Percentiles rank a stretch among this genome's conserved stretches.
These are phyloP conservation scores for Meghimatium bilineatum DNA, from an alignment of 2,888 invertebrate genomes.

Conservation along the genomic window DNA sequence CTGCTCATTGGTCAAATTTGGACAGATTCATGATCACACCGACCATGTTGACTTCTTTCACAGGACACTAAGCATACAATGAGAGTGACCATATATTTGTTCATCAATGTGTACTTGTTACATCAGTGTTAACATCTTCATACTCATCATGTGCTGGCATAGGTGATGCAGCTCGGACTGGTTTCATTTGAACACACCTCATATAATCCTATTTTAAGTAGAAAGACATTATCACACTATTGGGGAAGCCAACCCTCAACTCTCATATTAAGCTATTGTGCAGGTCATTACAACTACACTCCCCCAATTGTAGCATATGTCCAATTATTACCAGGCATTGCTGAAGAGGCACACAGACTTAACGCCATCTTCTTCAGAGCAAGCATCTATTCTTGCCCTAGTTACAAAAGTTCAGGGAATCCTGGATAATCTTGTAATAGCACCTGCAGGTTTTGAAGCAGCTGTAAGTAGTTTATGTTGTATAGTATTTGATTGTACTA, in stretches of 20 bases:
- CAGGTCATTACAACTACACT: background rate
- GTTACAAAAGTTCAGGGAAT: constrained; percentile 97
- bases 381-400: constrained; percentile 92
- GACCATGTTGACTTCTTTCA: too few relatives aligned
- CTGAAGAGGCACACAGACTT: constrained; percentile 94
- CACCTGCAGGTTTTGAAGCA: constrained; percentile 94
- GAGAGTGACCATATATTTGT: too few relatives aligned
- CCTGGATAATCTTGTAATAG: constrained; percentile 94
- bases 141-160: too few relatives aligned
- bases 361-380: constrained; percentile 92
- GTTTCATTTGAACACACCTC: too few relatives aligned
- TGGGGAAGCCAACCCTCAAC: constrained; percentile 4
- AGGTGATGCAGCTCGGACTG: too few relatives aligned
- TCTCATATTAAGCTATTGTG: background rate
- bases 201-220: too few relatives aligned
- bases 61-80: too few relatives aligned
- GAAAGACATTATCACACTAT: background rate
- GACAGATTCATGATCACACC: too few relatives aligned
- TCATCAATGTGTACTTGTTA: too few relatives aligned
- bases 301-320: constrained; percentile 10
- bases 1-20: too few relatives aligned
- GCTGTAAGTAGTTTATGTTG: constrained; percentile 85
- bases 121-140: too few relatives aligned
- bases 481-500: too few relatives aligned
- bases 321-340: constrained; percentile 83